Conservation (phyloP, 2,888 invertebrate species). For the Drosophila recens region DNA sequence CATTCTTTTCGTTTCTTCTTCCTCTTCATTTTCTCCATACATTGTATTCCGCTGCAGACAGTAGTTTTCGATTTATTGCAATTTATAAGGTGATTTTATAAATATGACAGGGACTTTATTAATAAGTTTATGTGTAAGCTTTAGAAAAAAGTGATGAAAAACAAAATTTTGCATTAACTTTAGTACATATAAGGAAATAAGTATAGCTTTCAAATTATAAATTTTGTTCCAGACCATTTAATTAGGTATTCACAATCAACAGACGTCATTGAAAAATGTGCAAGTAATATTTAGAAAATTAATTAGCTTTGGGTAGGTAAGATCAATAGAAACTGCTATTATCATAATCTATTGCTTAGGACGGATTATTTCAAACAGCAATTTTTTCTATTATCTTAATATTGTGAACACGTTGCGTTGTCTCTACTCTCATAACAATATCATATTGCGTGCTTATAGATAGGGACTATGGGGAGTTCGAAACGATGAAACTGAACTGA, state of each 20-base stretch:
- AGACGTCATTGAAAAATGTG: conserved; percentile 13
- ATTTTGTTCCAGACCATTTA: not conserved
- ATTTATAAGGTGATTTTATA: too few relatives aligned
- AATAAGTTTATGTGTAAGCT: too few relatives aligned
- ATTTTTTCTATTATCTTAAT: conserved; percentile 18
- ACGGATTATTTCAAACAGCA: conserved; percentile 7
- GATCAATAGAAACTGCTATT: not conserved
- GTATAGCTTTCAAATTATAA: not conserved
- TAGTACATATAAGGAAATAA: not conserved
- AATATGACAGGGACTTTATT: too few relatives aligned
- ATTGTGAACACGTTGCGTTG: conserved; percentile 11
- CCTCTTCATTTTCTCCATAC: too few relatives aligned
- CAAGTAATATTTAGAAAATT: conserved; percentile 20
- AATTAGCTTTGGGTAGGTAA: conserved; percentile 4
- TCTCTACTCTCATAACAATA: not conserved
- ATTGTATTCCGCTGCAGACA: too few relatives aligned
- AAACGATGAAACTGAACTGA: conserved; percentile 7
- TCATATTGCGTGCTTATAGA: conserved; percentile 5
- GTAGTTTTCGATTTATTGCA: too few relatives aligned
- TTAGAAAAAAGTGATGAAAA: too few relatives aligned
- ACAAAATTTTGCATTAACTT: too few relatives aligned
- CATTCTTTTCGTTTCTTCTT: too few relatives aligned
- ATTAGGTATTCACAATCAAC: not conserved
- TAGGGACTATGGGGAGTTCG: not conserved
- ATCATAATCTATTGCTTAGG: not conserved